Base-by-base conservation (phyloP, 1,140 invertebrate genomes). In the Rhopalosiphum maidis region DNA sequence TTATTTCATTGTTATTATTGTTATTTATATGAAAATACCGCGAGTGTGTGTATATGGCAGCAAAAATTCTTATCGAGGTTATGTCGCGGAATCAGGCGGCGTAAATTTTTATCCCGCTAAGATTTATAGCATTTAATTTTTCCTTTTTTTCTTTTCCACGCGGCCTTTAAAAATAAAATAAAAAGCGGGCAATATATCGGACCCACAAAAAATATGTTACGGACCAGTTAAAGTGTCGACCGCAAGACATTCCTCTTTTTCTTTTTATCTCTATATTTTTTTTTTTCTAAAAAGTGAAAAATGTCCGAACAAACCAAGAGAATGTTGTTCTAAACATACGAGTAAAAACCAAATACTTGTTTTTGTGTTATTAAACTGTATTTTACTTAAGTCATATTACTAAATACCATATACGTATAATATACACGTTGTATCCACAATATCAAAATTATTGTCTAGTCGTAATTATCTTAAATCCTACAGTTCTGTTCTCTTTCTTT, bases 1-100 rank as follows among this genome's bases (percentile, higher is more conserved):
- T 92, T 92, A 92, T 92, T 92, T 91, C 68, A 92, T 92, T 83
- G 91, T 92, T 92, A 92, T 92, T 92, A 92, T 92, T 92, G 91
- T 92, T 92, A 92, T 92, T 92, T 92, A 92, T 92, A 92, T 83
- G 91, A 92, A 92, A 92, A 92, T 92, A 21, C 60, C 46, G 22
- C 18, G 5, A 92, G n/a, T 91, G 68, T 54, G n/a, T 92, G 91
- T 92, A 85, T 85, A 35, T 92, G 91, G 68, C 68, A 92, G 91
- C 91, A n/a, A 92, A 92, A 92, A 83, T 92, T 92, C 91, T 92
- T 92, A 92, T 92, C 91, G 91, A 92, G 91, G 91, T 92, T 46
- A 92, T 92, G 91, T 92, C 77, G 46, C 37, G 91, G n/a, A 92
- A 85, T 92, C 91, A 77, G 91, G 15, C 46, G 91, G 91, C 91